phyloP scores from a whole-genome alignment of 1,140 invertebrate genomes.

The Listronotus oregonensis region DNA sequence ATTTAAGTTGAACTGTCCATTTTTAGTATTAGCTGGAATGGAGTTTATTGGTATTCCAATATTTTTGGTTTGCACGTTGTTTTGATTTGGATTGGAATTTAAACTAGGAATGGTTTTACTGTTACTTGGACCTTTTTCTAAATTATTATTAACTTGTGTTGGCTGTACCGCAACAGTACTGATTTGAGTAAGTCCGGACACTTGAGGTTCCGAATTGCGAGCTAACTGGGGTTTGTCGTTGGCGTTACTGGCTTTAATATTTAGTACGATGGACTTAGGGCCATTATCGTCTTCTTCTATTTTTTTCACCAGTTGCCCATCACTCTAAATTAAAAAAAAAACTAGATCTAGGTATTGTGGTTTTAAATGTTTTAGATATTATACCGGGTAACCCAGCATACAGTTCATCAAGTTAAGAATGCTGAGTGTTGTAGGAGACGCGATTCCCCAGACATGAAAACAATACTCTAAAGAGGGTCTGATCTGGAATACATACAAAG shows the following conservation, averaged over 20 bases:
- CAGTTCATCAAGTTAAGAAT: no score
- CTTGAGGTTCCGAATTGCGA: neutral
- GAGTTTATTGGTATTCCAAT: conserved; percentile 18
- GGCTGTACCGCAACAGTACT: neutral
- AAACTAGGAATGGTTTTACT: conserved; percentile 14
- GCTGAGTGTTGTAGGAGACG: no score
- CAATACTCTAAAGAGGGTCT: no score
- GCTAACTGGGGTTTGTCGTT: neutral
- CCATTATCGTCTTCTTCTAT: conserved; percentile 26
- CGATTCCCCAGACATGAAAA: no score
- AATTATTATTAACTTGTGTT: neutral
- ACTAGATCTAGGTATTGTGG: neutral
- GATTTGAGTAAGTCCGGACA: neutral
- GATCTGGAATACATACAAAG: no score
- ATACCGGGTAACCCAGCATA: no score
- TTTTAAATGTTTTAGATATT: no score
- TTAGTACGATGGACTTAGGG: conserved; percentile 25
- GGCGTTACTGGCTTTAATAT: conserved; percentile 20
- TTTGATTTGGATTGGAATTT: neutral
- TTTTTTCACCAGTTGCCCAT: conserved; percentile 26
- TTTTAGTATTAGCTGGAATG: conserved; percentile 9
- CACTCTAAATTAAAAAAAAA: conserved; percentile 17
- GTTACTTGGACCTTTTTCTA: conserved; percentile 1
- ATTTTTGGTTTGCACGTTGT: conserved; percentile 5
- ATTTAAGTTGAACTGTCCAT: neutral